phyloP scores from a whole-genome alignment of 2,888 invertebrate species.

The Junonia oenone region DNA sequence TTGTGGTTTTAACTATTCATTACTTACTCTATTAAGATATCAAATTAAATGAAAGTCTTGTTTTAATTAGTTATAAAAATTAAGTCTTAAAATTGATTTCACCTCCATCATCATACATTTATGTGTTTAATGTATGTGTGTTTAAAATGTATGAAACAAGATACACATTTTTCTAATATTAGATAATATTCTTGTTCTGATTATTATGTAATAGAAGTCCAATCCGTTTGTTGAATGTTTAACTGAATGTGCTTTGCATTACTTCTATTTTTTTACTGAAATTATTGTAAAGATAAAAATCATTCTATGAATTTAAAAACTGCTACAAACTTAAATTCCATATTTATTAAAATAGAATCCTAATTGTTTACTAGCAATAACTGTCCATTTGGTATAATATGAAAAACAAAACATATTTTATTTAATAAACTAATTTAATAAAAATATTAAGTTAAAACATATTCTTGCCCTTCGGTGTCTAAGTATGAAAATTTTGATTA shows the following conservation, averaged over 20 bases:
- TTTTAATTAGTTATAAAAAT: neutral
- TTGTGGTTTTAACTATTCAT: neutral
- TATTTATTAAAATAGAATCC: neutral
- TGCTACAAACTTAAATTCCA: neutral
- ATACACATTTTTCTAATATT: neutral
- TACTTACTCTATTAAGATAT: slow-evolving; percentile 1
- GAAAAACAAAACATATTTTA: no score
- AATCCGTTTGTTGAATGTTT: neutral
- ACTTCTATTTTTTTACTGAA: neutral
- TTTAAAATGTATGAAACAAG: neutral
- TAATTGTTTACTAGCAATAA: neutral
- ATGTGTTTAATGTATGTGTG: neutral
- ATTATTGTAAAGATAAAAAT: neutral
- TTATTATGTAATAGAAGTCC: neutral
- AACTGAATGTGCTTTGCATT: neutral
- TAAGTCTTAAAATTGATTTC: neutral
- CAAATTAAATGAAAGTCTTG: neutral
- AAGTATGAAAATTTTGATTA: neutral
- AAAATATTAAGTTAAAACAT: neutral
- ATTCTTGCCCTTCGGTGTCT: slow-evolving; percentile 1
- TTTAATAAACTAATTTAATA: neutral
- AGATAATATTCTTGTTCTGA: neutral
- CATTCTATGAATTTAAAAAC: neutral
- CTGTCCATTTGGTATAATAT: neutral
- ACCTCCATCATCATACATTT: neutral